Evolutionary conservation across 2,888 invertebrate genomes (phyloP), one percentile per base, ranked within the genome.

Genomic region (Labia minor): DNA sequence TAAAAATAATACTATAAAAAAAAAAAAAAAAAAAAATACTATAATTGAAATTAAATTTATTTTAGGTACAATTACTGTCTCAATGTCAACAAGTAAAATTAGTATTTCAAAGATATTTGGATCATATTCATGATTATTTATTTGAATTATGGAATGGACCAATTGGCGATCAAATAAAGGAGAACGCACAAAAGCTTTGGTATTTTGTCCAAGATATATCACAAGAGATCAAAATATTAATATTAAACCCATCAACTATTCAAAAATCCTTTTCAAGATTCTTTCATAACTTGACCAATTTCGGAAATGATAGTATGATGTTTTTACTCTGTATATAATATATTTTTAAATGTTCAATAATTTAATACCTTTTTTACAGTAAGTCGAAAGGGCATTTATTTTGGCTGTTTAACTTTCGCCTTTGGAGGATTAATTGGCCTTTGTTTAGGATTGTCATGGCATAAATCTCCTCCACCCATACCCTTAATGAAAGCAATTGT

Each of bases 401-500:
- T 76, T 68, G 76, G 78, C 19, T 74, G 74, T 64, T 72, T 75
- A 37, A 78, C 79, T 63, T 74, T 79, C 63, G 72, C 76, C 6
- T 70, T 77, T 26, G 79, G 79, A 1, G 73, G 74, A 37, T 71
- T 76, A 2, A 72, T 78, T 66, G 78, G 78, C 0, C 71, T 77
- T n/a, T 72, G 74, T 21, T 71, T 78, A 21, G 77, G 77, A 1
- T 70, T 74, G 49, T 74, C 73, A 65, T 69, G 73, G 20, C 74
- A 74, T 20, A 68, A 71, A 11, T 71, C 71, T 16, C 71, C 71
- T 20, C 69, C 71, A 65, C 71, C 73, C n/a, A 71, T 73, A 1
- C 74, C 75, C 18, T 71, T 74, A 62, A 78, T 80, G 78, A 75
- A 76, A 70, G 78, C 78, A 3, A 75, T 79, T 37, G 75, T 78